Percentiles rank a stretch among this genome's conserved stretches.
Conservation (phyloP, 2,888 invertebrate species). For the Chrysodeixis includens region DNA sequence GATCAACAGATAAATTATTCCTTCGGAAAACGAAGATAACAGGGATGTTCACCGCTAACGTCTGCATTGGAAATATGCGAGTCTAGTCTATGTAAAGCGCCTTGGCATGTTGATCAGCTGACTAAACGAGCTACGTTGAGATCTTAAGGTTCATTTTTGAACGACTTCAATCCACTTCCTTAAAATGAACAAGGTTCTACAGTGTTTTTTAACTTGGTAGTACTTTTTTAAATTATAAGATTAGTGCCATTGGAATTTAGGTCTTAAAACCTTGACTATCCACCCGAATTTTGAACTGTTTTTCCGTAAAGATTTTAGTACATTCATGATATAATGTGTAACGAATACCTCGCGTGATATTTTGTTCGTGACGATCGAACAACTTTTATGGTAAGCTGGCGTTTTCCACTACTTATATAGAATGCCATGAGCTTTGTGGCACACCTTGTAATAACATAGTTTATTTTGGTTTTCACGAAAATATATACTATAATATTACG, state of each 20-base stretch:
- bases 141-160: not conserved
- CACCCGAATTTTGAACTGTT: not conserved
- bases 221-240: not conserved
- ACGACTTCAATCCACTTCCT: not conserved
- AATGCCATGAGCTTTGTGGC: constrained; percentile 2
- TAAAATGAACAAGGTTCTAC: not conserved
- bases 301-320: not conserved
- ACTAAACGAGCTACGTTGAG: not conserved
- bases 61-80: constrained; percentile 3
- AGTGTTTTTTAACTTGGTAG: not conserved
- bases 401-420: constrained; percentile 30
- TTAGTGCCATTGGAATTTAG: not conserved
- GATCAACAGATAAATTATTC: constrained; percentile 4
- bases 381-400: constrained; percentile 35
- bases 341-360: constrained; percentile 43
- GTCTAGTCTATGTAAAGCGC: not conserved
- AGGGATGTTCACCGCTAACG: constrained; percentile 2
- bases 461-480: not conserved
- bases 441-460: not conserved
- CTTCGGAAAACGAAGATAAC: constrained; percentile 4
- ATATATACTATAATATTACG: not conserved
- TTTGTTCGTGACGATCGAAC: constrained; percentile 47
- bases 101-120: not conserved
- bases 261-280: not conserved
- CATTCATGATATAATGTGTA: constrained; percentile 21